Base-by-base conservation (phyloP, 2,797 vertebrate species). In the Onychomys leucogaster region DNA sequence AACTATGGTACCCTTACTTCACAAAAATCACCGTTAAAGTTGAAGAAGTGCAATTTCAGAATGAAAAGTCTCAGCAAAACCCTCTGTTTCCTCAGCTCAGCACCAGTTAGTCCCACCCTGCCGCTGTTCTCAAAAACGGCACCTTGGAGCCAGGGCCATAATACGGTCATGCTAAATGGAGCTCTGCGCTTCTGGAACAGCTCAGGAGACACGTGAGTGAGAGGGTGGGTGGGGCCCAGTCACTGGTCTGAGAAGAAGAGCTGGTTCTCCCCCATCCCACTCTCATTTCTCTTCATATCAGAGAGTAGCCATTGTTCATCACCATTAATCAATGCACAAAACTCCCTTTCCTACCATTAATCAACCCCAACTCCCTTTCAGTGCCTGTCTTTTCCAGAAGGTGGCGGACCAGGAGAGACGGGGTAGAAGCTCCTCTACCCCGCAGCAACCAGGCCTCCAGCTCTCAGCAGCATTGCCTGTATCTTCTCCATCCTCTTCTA, bases 251-350 rank as follows among this genome's bases (percentile, higher is more conserved):
- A 84, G 1, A 46, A 73, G 41, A 89, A 55, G 34, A 85, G 65
- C 27, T 5, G 10, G 10, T 41, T 12, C 6, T 63, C 37, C 55
- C 21, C 1, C 0, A 9, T 6, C 17, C 67, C 0, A 0, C 11
- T 4, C 5, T n/a, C 5, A 71, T 69, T 77, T 37, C 19, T 46
- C 23, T 75, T 57, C n/a, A 0, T 14, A 55, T n/a, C 89, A 94
- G 82, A 92, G 90, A 89, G 41, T 61, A 46, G 41, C 23, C n/a
- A 69, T 59, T 5, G n/a, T 61, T 59, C 13, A 43, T 63, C 43
- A 27, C 3, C 8, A 84, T 32, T 32, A 76, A 59, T 9, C 6
- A 34, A 65, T 41, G 55, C 75, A 57, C 41, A 88, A 59, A n/a
- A 67, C 21, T 25, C 21, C 57, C 27, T 14, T 2, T 1, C 34